phyloP scores from a whole-genome alignment of 2,113 vertebrate species.

The Dendrocopos noguchii region DNA sequence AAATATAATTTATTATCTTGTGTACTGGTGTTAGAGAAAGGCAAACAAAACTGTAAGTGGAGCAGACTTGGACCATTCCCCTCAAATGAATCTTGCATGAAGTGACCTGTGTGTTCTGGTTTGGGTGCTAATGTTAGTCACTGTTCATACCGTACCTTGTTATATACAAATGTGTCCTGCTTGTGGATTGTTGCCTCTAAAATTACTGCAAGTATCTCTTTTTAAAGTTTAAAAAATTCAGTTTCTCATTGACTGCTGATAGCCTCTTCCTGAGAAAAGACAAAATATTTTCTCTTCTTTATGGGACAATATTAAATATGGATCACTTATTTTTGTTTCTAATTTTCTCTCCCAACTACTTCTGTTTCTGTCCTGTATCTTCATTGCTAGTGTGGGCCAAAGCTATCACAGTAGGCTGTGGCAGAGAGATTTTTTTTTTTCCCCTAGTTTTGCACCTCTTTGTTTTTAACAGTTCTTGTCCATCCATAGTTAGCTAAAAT shows the following conservation, averaged over 20 bases:
- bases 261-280: background rate
- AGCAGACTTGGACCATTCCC: background rate
- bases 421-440: background rate
- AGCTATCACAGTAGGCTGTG: background rate
- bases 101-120: background rate
- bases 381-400: background rate
- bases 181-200: background rate
- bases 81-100: background rate
- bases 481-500: background rate
- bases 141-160: background rate
- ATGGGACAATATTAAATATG: background rate
- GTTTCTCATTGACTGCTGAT: background rate
- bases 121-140: background rate
- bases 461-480: background rate
- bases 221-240: background rate
- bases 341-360: background rate
- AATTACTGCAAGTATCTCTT: background rate
- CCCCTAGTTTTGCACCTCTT: background rate
- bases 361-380: background rate
- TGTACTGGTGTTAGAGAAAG: background rate
- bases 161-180: background rate
- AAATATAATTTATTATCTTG: background rate
- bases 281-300: background rate
- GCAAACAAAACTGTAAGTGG: background rate
- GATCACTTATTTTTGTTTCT: background rate